Evolutionary conservation across 2,888 invertebrate genomes (phyloP).

Genomic region (Pseudeuparius sepicola): DNA sequence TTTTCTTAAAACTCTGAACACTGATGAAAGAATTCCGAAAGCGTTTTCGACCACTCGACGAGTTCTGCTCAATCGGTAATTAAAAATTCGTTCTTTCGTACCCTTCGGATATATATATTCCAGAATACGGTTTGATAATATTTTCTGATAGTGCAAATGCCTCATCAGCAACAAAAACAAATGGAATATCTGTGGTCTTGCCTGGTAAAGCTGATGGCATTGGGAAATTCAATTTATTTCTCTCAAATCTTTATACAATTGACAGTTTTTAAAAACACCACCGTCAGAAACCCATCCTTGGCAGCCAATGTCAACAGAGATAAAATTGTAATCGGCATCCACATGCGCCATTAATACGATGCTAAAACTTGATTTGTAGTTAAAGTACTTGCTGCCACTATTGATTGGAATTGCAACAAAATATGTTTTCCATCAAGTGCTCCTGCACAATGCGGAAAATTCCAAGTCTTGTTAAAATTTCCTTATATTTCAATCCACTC

Average conservation of each 20-base stretch:
- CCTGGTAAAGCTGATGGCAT: constrained; percentile 5
- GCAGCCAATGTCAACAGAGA: constrained; percentile 29
- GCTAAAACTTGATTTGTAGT: no score
- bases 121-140: constrained; percentile 25
- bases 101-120: constrained; percentile 1
- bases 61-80: constrained; percentile 14
- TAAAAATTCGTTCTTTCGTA: constrained; percentile 13
- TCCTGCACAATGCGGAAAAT: no score
- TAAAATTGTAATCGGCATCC: constrained; percentile 34
- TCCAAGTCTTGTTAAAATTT: no score
- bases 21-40: constrained; percentile 15
- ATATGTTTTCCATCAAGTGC: no score
- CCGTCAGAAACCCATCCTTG: constrained; percentile 30
- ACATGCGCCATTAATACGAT: no score
- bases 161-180: constrained; percentile 23
- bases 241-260: constrained; percentile 8
- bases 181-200: constrained; percentile 12
- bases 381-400: no score
- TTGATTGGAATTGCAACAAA: no score
- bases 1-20: constrained; percentile 14
- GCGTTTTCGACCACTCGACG: constrained; percentile 13
- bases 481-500: no score
- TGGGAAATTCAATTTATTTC: constrained; percentile 5
- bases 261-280: constrained; percentile 25
- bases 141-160: constrained; percentile 23